Percentiles rank a stretch among this genome's conserved stretches.
phyloP scores from a whole-genome alignment of 1,140 invertebrate species.

The Mercenaria mercenaria region DNA sequence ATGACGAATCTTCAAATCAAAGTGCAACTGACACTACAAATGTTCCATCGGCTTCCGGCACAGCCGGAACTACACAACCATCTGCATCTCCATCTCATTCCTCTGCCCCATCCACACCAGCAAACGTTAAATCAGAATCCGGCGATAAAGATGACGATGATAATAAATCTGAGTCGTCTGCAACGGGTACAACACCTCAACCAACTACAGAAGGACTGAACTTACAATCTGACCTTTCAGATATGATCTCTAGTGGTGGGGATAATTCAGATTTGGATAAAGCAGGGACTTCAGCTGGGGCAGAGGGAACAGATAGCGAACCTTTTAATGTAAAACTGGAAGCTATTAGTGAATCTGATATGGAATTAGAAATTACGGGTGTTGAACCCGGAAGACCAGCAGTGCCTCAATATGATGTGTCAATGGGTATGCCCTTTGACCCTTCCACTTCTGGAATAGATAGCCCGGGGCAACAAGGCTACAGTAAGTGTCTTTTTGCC shows the following conservation, averaged over 20 bases:
- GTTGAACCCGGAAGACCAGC: slow-evolving; percentile 41
- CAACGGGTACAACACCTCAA: slow-evolving; percentile 8
- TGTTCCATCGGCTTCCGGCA: background rate
- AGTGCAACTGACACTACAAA: slow-evolving; percentile 1
- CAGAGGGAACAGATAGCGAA: background rate
- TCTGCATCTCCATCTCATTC: background rate
- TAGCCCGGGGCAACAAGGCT: background rate
- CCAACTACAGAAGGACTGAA: background rate
- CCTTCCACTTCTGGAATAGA: slow-evolving; percentile 26
- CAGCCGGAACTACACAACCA: background rate
- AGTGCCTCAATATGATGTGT: slow-evolving; percentile 7
- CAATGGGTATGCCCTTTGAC: slow-evolving; percentile 41
- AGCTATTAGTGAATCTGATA: slow-evolving; percentile 48
- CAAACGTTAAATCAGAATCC: background rate
- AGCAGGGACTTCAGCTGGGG: slow-evolving; percentile 1
- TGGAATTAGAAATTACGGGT: slow-evolving; percentile 62
- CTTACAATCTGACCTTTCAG: slow-evolving; percentile 11
- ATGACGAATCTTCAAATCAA: background rate
- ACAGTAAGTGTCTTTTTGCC: slow-evolving; percentile 42
- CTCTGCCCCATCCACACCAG: slow-evolving; percentile 17
- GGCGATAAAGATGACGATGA: slow-evolving; percentile 3
- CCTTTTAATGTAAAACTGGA: slow-evolving; percentile 51
- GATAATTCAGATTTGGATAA: background rate
- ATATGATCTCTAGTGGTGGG: slow-evolving; percentile 26
- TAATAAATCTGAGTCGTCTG: slow-evolving; percentile 48